phyloP scores from a whole-genome alignment of 2,113 vertebrate species.

The Petaurus breviceps region DNA sequence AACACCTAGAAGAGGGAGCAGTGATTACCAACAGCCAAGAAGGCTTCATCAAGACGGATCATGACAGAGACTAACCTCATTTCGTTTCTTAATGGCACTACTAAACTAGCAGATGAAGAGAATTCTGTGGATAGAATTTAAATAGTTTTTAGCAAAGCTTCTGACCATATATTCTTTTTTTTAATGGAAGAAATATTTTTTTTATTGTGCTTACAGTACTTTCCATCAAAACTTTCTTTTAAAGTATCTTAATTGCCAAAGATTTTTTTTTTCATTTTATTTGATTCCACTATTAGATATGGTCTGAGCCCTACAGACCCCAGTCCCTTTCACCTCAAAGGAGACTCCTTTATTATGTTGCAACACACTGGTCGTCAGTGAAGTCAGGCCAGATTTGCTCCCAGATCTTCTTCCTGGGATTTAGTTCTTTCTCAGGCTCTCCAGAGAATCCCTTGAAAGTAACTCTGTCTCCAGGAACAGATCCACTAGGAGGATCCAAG shows the following conservation, averaged over 20 bases:
- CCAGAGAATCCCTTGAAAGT: conserved; percentile 92
- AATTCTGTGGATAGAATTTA: neutral
- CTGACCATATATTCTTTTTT: neutral
- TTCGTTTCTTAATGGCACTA: neutral
- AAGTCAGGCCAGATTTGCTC: conserved; percentile 95
- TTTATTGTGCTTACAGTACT: conserved; percentile 77
- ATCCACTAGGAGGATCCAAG: conserved; percentile 89
- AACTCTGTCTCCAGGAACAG: conserved; percentile 92
- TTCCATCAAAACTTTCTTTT: conserved; percentile 64
- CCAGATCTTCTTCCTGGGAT: conserved; percentile 99
- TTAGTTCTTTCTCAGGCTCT: conserved; percentile 96
- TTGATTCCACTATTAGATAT: conserved; percentile 96
- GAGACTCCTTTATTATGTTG: conserved; percentile 94
- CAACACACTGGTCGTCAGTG: conserved; percentile 91
- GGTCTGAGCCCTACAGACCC: conserved; percentile 93
- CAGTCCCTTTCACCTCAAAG: conserved; percentile 94
- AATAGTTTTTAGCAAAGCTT: neutral
- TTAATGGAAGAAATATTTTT: conserved; percentile 40
- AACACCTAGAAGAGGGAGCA: neutral
- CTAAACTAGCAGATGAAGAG: neutral
- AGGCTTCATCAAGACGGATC: neutral
- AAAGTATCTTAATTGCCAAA: conserved; percentile 15
- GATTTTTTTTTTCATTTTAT: conserved; percentile 78
- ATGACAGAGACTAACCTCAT: neutral
- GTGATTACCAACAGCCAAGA: neutral